Evolutionary conservation across 2,113 vertebrate species (phyloP).

Genomic region (Ceratotherium simum): DNA sequence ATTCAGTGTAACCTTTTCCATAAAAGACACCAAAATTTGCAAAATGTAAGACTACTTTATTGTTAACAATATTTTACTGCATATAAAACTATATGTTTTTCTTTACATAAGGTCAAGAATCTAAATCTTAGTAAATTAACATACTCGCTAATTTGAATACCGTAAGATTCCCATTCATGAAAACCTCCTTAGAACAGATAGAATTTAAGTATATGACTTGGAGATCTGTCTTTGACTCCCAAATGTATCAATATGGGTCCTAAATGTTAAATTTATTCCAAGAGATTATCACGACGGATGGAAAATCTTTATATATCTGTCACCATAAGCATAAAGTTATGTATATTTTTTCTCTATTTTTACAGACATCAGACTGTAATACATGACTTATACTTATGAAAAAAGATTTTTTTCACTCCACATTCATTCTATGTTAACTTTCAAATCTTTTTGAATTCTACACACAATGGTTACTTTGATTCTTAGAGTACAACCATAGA

Average conservation of each 20-base stretch:
- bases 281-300: background rate
- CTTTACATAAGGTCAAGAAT: background rate
- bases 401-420: background rate
- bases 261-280: background rate
- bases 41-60: background rate
- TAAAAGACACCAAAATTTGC: background rate
- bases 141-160: background rate
- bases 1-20: background rate
- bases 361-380: background rate
- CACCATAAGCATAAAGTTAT: background rate
- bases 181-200: background rate
- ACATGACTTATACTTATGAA: background rate
- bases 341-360: background rate
- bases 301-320: background rate
- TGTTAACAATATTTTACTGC: background rate
- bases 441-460: background rate
- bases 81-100: background rate
- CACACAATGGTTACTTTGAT: background rate
- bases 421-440: background rate
- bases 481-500: background rate
- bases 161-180: background rate
- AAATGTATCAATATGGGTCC: background rate
- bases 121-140: background rate
- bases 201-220: background rate
- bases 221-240: background rate